These are phyloP conservation scores for Conus betulinus DNA, from an alignment of 1,140 invertebrate genomes.

Conservation along the genomic window DNA sequence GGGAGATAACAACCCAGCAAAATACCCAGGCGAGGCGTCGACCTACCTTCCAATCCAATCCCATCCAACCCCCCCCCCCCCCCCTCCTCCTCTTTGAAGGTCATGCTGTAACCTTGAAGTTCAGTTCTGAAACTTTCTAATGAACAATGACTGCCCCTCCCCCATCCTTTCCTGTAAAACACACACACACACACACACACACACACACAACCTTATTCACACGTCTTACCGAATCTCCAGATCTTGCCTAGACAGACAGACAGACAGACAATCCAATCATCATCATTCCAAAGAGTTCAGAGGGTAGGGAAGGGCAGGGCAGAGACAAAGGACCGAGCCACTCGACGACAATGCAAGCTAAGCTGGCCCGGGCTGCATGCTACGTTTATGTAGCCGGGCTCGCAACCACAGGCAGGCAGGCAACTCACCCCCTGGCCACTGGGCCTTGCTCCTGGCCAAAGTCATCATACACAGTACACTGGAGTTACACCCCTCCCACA, in stretches of 20 bases:
- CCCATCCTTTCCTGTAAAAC: not conserved
- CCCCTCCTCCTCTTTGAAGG: no score
- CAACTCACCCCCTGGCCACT: not conserved
- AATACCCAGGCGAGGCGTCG: no score
- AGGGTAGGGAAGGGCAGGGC: not conserved
- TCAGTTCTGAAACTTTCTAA: no score
- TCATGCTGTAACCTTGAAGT: no score
- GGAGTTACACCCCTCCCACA: not conserved
- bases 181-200: conserved; percentile 9
- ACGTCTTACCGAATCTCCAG: not conserved
- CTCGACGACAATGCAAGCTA: no score
- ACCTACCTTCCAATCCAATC: no score
- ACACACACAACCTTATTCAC: not conserved
- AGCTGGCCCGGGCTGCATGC: no score
- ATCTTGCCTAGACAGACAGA: not conserved
- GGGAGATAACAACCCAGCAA: no score
- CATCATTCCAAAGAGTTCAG: not conserved
- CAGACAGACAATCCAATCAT: not conserved
- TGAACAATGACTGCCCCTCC: no score
- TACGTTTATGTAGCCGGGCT: no score
- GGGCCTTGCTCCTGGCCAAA: not conserved
- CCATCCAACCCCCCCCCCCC: no score
- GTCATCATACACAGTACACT: not conserved
- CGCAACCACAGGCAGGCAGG: no score
- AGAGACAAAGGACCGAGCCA: not conserved